Conservation (phyloP, 2,797 vertebrate genomes). For the Helicolenus hilgendorfi region DNA sequence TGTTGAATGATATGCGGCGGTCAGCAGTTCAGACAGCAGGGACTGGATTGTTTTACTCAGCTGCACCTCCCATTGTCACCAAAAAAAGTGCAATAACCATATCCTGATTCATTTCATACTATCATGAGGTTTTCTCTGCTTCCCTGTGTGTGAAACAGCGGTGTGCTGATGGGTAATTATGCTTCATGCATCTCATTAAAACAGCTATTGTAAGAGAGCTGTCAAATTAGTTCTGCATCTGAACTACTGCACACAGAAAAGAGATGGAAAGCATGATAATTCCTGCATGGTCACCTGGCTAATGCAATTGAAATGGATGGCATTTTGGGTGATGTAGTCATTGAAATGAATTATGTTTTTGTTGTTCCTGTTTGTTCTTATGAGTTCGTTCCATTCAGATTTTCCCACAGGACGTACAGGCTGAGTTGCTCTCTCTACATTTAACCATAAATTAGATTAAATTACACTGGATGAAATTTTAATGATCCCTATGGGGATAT, state of each 20-base stretch:
- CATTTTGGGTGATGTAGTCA: constrained; percentile 1
- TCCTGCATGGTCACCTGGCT: neutral
- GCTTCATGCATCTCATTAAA: constrained; percentile 26
- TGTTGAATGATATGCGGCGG: neutral
- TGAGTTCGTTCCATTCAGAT: constrained; percentile 10
- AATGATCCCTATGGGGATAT: constrained; percentile 49
- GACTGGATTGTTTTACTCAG: neutral
- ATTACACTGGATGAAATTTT: constrained; percentile 51
- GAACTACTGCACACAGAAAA: neutral
- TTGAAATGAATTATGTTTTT: constrained; percentile 15
- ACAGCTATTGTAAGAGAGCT: neutral
- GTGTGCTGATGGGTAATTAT: neutral
- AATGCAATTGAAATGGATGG: neutral
- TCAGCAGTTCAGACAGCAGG: neutral
- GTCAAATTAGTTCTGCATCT: constrained; percentile 13
- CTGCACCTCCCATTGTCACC: neutral
- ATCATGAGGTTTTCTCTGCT: neutral
- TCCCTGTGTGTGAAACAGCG: neutral
- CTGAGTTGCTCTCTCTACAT: constrained; percentile 24
- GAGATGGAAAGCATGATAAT: neutral
- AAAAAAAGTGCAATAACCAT: neutral
- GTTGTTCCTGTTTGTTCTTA: neutral
- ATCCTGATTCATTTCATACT: neutral
- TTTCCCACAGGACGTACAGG: constrained; percentile 10
- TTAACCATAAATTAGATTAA: constrained; percentile 50